Base-by-base conservation (phyloP, 2,797 vertebrate species). In the Poecilia gillii region DNA sequence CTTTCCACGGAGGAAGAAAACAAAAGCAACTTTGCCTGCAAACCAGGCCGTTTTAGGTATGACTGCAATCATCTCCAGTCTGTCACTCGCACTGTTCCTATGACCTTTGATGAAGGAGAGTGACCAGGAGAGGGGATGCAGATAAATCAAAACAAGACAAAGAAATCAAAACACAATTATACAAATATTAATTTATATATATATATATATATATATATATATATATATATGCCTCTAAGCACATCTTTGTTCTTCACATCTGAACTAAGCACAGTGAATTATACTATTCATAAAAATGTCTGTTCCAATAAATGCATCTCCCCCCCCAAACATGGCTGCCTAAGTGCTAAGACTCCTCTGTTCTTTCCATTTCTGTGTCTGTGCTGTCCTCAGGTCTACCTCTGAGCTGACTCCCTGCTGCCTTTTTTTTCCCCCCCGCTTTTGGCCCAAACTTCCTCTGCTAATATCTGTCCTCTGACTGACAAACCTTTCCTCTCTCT, bases 381-480 rank as follows among this genome's bases (percentile, higher is more conserved):
- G 57, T 59, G 66, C 77, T 1, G 0, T 84, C 66, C 76, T 33
- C 78, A 59, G 76, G 83, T 85, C 72, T 13, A 66, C 81, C 78
- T 57, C 33, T 59, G 53, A 82, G 28, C 73, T 25, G 25, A 31
- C 78, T 81, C 68, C 74, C 33, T 57, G 51, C 51, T 49, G 11
- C 1, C 0, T 39, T 39, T 5, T 39, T 39, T 39, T 39, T 39
- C 31, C 33, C 33, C 33, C 33, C 33, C 53, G 20, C 81, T 84
- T 81, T 80, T 74, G 39, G 64, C 77, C 51, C 59, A 47, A 72
- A 77, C 76, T 75, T 71, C 77, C 64, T 64, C 31, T 72, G 73
- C 72, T 84, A 77, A 83, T 82, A 79, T 31, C 33, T 72, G 36
- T 66, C 4, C 75, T 80, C 33, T 72, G 59, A 85, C 87, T 77